phyloP scores from a whole-genome alignment of 2,888 invertebrate species.

The Rotaria socialis region DNA sequence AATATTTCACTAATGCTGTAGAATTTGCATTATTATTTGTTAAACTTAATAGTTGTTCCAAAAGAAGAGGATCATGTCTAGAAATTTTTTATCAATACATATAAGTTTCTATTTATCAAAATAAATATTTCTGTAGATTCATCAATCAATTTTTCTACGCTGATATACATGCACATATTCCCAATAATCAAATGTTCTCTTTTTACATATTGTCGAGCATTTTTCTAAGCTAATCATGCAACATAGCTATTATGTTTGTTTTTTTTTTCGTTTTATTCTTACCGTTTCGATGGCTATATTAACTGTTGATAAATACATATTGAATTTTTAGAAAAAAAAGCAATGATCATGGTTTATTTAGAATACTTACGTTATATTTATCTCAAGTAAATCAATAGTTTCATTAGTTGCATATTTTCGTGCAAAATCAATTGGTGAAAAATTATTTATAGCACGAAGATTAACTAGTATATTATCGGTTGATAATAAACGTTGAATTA shows the following conservation, averaged over 20 bases:
- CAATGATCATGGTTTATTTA: neutral
- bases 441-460: constrained; percentile 28
- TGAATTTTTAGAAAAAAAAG: neutral
- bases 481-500: neutral
- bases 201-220: neutral
- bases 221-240: neutral
- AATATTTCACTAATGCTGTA: neutral
- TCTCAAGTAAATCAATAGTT: constrained; percentile 10
- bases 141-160: neutral
- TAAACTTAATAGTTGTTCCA: constrained; percentile 29
- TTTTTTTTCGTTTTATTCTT: neutral
- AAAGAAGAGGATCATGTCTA: constrained; percentile 8
- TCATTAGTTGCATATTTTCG: neutral
- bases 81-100: neutral
- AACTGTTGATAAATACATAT: neutral
- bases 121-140: neutral
- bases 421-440: constrained; percentile 13
- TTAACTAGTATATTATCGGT: neutral
- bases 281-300: neutral
- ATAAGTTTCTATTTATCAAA: neutral
- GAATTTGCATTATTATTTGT: neutral
- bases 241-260: neutral
- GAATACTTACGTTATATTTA: constrained; percentile 14
- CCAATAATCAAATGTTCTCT: neutral
- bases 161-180: neutral